These are phyloP conservation scores for Heterocephalus glaber DNA, from an alignment of 2,113 vertebrate genomes.

Conservation along the genomic window DNA sequence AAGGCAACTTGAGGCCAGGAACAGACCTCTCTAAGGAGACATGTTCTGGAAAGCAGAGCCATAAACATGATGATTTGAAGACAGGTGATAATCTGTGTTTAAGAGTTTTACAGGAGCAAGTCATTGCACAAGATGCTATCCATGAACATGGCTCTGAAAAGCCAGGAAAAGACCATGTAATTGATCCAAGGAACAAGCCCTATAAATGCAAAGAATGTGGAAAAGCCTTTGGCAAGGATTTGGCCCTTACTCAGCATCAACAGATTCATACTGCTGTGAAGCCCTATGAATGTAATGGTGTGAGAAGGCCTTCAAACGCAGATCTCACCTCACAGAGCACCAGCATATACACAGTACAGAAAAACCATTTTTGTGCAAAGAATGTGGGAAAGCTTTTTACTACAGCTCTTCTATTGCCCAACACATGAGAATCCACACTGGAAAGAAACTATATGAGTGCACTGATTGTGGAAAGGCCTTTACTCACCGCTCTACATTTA, in stretches of 20 bases:
- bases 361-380: slow-evolving; percentile 74
- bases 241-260: slow-evolving; percentile 76
- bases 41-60: not conserved
- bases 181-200: not conserved
- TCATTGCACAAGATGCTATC: not conserved
- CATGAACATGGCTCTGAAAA: not conserved
- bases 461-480: slow-evolving; percentile 72
- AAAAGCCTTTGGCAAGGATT: slow-evolving; percentile 71
- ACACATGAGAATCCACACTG: slow-evolving; percentile 61
- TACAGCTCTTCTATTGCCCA: slow-evolving; percentile 37
- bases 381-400: slow-evolving; percentile 67
- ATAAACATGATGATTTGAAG: not conserved
- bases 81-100: not conserved
- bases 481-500: slow-evolving; percentile 70
- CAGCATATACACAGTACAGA: slow-evolving; percentile 88
- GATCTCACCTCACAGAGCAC: slow-evolving; percentile 89
- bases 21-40: not conserved
- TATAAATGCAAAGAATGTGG: slow-evolving; percentile 71
- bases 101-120: slow-evolving; percentile 32
- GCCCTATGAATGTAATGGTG: slow-evolving; percentile 69
- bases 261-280: slow-evolving; percentile 72
- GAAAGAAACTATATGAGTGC: slow-evolving; percentile 63
- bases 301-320: slow-evolving; percentile 90
- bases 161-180: not conserved
- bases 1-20: slow-evolving; percentile 6